Conservation (phyloP, 2,797 vertebrate genomes). For the Acanthurus leucopareius region DNA sequence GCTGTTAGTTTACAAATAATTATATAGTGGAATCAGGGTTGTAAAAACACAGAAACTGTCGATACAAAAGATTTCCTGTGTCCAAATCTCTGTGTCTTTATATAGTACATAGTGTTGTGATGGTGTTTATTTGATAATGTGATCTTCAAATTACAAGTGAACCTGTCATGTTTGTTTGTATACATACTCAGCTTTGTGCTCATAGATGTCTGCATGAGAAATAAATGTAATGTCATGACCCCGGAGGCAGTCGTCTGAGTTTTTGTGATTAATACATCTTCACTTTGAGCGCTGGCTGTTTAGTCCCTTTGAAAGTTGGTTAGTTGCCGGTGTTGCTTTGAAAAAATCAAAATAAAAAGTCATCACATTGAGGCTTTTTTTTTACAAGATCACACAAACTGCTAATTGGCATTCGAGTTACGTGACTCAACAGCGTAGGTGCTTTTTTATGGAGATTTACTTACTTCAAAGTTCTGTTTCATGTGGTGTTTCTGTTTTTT, state of each 20-base stretch:
- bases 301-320: constrained; percentile 30
- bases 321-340: constrained; percentile 27
- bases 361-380: constrained; percentile 35
- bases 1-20: too few relatives aligned
- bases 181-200: too few relatives aligned
- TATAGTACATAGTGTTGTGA: too few relatives aligned
- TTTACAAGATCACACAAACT: constrained; percentile 34
- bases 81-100: too few relatives aligned
- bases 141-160: neutral
- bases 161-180: neutral
- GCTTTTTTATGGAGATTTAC: constrained; percentile 69
- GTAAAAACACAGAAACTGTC: too few relatives aligned
- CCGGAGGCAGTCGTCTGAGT: constrained; percentile 10
- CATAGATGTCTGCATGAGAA: too few relatives aligned
- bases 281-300: constrained; percentile 16
- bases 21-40: too few relatives aligned
- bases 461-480: constrained; percentile 63
- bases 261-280: constrained; percentile 1
- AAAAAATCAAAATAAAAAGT: constrained; percentile 36
- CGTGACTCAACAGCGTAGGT: constrained; percentile 20
- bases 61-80: too few relatives aligned
- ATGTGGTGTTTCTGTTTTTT: constrained; percentile 39
- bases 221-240: neutral
- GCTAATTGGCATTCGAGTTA: constrained; percentile 54
- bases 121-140: neutral